phyloP scores from a whole-genome alignment of 2,888 invertebrate genomes.

The Pinctada fucata region DNA sequence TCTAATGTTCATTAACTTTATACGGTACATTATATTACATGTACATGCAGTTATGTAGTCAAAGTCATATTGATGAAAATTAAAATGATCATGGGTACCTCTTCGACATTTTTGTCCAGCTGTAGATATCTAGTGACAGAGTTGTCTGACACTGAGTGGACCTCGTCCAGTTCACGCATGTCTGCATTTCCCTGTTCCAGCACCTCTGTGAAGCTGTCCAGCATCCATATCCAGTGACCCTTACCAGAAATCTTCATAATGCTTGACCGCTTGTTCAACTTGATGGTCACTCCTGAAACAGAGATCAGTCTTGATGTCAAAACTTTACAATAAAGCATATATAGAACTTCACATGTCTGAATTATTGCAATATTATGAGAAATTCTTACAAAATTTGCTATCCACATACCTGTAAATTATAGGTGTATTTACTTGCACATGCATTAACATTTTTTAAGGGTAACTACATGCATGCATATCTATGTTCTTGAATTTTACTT shows the following conservation, averaged over 20 bases:
- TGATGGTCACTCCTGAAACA: constrained; percentile 58
- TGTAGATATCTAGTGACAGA: constrained; percentile 70
- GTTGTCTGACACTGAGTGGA: constrained; percentile 55
- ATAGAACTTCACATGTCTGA: no score
- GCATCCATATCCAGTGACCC: constrained; percentile 70
- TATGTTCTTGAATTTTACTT: neutral
- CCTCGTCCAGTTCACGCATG: constrained; percentile 60
- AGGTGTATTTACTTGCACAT: no score
- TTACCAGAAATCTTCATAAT: constrained; percentile 67
- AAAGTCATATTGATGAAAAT: no score
- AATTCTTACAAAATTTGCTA: no score
- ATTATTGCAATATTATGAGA: no score
- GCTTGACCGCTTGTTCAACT: constrained; percentile 65
- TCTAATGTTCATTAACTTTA: no score
- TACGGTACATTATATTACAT: no score
- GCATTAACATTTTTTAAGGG: no score
- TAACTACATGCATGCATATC: no score
- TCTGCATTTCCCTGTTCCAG: constrained; percentile 69
- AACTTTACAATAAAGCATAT: no score
- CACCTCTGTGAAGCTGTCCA: constrained; percentile 68
- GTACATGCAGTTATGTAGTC: no score
- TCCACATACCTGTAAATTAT: no score
- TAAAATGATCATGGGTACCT: constrained; percentile 48
- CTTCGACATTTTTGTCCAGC: constrained; percentile 70
- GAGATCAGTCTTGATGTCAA: neutral